phyloP scores from a whole-genome alignment of 2,888 invertebrate genomes.

The Torymus auratus region DNA sequence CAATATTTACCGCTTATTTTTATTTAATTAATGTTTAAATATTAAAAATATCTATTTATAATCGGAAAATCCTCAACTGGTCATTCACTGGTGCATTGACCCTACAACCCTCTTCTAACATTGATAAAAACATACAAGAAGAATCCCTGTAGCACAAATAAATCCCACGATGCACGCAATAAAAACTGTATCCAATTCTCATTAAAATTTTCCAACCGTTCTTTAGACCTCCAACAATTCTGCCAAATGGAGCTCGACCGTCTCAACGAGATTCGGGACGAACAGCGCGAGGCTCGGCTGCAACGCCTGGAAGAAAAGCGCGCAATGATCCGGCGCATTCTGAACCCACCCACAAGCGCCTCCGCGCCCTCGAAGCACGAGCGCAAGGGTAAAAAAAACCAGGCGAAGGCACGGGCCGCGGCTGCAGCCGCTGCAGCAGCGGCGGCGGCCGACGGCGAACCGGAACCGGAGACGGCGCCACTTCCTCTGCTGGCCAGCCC shows the following conservation, averaged over 20 bases:
- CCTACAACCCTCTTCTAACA: too few relatives aligned
- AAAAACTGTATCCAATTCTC: too few relatives aligned
- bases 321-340: conserved; percentile 75
- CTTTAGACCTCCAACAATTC: conserved; percentile 77
- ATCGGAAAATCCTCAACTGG: too few relatives aligned
- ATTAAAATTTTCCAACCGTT: too few relatives aligned
- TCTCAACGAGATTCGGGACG: conserved; percentile 75
- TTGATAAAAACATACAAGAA: too few relatives aligned
- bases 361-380: conserved; percentile 4
- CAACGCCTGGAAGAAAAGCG: conserved; percentile 77
- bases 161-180: too few relatives aligned
- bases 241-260: conserved; percentile 77
- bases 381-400: conserved; percentile 29
- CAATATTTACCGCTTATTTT: too few relatives aligned
- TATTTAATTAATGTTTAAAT: too few relatives aligned
- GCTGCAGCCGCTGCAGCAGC: conserved; percentile 44
- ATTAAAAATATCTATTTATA: too few relatives aligned
- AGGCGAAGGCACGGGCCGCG: neutral
- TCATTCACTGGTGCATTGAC: too few relatives aligned
- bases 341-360: conserved; percentile 71
- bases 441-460: conserved; percentile 67
- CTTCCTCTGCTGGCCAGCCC: conserved; percentile 74
- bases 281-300: conserved; percentile 76
- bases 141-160: too few relatives aligned
- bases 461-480: conserved; percentile 75